A percentile compares a stretch with the other conserved stretches of the same genome.
These are phyloP conservation scores for Liolophura sinensis DNA, from an alignment of 1,140 invertebrate genomes.

Conservation along the genomic window DNA sequence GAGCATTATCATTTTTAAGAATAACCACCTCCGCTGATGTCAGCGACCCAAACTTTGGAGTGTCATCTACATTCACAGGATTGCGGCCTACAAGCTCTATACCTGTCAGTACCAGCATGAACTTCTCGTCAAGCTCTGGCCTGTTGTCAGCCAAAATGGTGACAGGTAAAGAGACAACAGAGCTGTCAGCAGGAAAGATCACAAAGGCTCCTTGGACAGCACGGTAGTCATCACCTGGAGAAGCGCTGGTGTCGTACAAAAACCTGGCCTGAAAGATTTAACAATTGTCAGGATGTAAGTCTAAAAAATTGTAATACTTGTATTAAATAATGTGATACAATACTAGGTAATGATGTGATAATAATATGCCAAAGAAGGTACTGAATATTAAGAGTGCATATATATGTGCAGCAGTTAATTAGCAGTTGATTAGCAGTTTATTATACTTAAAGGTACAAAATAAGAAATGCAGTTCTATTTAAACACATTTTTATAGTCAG, in stretches of 20 bases:
- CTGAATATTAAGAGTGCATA: too few relatives aligned
- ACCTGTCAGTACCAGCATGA: constrained; percentile 32
- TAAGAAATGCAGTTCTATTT: too few relatives aligned
- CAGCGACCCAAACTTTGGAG: constrained; percentile 36
- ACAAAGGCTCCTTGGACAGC: constrained; percentile 34
- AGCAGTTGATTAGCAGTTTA: too few relatives aligned
- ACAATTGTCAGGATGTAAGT: background rate
- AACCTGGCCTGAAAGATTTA: constrained; percentile 5
- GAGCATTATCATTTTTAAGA: constrained; percentile 47
- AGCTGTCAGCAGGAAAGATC: constrained; percentile 36
- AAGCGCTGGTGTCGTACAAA: constrained; percentile 21
- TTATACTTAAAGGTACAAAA: too few relatives aligned
- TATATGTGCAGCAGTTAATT: too few relatives aligned
- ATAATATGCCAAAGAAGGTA: too few relatives aligned
- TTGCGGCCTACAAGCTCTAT: constrained; percentile 38
- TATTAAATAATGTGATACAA: too few relatives aligned
- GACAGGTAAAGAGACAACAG: constrained; percentile 31
- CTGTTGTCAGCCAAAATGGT: constrained; percentile 40
- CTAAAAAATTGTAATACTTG: too few relatives aligned
- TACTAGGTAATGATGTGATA: too few relatives aligned
- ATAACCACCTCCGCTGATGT: constrained; percentile 38
- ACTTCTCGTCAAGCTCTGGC: constrained; percentile 54
- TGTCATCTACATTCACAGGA: constrained; percentile 25
- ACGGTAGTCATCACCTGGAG: constrained; percentile 39
- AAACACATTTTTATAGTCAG: too few relatives aligned